A percentile compares a stretch with the other conserved stretches of the same genome.
These are phyloP conservation scores for Lepeophtheirus salmonis DNA, from an alignment of 1,140 invertebrate genomes.

Conservation along the genomic window DNA sequence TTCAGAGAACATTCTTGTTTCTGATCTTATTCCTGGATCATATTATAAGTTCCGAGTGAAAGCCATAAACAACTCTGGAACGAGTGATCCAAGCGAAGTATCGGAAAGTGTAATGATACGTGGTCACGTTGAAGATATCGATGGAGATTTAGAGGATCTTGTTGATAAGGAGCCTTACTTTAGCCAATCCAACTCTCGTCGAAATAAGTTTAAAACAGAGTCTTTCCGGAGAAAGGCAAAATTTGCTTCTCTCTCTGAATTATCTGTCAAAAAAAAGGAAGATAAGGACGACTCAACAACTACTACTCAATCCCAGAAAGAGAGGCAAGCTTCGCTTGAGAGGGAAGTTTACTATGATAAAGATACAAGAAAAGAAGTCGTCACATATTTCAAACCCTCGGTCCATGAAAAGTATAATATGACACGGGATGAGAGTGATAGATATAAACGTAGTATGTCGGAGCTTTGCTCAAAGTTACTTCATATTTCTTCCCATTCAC, in stretches of 20 bases:
- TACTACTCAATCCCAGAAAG: not conserved
- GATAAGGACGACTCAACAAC: not conserved
- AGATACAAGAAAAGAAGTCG: not conserved
- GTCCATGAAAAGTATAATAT: not conserved
- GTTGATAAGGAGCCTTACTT: not conserved
- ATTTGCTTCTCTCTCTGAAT: not conserved
- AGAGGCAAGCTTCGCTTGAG: not conserved
- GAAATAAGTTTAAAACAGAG: not conserved
- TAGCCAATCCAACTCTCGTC: not conserved
- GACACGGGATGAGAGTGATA: not conserved
- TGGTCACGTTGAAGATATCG: not conserved
- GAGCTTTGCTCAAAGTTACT: not conserved
- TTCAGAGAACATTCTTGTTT: not conserved
- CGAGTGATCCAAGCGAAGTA: not conserved
- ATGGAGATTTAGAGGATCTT: not conserved
- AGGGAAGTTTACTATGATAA: slow-evolving; percentile 1
- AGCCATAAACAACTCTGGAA: not conserved
- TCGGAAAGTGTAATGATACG: not conserved
- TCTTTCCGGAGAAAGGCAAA: not conserved
- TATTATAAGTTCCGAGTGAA: slow-evolving; percentile 1
- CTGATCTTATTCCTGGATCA: slow-evolving; percentile 1
- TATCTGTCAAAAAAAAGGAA: not conserved
- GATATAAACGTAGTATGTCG: not conserved
- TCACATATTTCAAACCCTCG: not conserved
- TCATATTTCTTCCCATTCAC: not conserved